These are phyloP conservation scores for Mesoclemmys tuberculata DNA, from an alignment of 2,113 vertebrate species.

Conservation along the genomic window DNA sequence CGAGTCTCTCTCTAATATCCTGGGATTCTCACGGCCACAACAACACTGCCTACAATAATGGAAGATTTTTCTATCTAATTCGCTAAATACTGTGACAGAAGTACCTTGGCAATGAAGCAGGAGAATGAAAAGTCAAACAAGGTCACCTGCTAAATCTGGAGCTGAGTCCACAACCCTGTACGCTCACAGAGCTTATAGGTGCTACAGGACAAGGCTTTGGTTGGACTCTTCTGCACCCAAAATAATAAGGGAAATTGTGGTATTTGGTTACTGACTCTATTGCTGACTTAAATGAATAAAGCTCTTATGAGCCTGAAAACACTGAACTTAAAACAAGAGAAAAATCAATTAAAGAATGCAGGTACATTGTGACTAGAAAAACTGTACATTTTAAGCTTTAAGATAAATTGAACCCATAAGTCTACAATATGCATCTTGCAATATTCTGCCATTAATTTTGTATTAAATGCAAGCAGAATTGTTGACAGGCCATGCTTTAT, in stretches of 20 bases:
- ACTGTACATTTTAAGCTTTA: not conserved
- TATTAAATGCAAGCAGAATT: not conserved
- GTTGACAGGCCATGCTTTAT: not conserved
- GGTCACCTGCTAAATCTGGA: not conserved
- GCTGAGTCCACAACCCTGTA: not conserved
- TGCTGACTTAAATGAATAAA: not conserved
- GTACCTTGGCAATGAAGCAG: conserved; percentile 34
- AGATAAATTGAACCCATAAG: not conserved
- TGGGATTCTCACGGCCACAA: not conserved
- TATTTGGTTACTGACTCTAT: not conserved
- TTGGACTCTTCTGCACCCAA: not conserved
- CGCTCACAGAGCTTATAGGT: not conserved
- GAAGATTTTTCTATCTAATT: conserved; percentile 38
- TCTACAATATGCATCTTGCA: not conserved
- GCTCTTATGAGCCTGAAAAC: not conserved
- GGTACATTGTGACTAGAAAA: not conserved
- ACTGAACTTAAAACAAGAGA: not conserved
- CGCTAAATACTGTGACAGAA: conserved; percentile 24
- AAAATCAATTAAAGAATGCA: not conserved
- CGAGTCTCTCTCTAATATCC: not conserved
- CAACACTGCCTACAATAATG: not conserved
- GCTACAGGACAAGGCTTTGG: not conserved
- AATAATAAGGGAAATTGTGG: not conserved
- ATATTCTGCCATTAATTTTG: not conserved
- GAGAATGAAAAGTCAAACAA: not conserved